phyloP scores from a whole-genome alignment of 2,888 invertebrate genomes.

The Lithophane socia region DNA sequence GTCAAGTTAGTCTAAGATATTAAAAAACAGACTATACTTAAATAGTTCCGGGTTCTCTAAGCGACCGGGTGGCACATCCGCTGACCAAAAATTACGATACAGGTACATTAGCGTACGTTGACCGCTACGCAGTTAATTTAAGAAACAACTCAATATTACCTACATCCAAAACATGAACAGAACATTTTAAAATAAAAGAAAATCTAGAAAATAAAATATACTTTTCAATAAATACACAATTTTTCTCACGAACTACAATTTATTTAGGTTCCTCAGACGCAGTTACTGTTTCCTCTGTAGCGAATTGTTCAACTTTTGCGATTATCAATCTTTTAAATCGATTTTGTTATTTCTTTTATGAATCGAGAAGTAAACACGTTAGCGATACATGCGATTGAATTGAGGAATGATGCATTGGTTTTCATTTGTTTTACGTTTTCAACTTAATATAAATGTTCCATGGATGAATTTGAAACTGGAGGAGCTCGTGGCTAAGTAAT shows the following conservation, averaged over 20 bases:
- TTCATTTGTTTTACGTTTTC: conserved; percentile 3
- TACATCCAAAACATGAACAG: neutral
- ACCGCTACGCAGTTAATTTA: too few relatives aligned
- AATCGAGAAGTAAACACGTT: conserved; percentile 32
- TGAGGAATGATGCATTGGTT: neutral
- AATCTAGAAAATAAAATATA: conserved; percentile 15
- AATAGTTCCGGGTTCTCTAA: too few relatives aligned
- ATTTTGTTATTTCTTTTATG: conserved; percentile 39
- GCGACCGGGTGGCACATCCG: too few relatives aligned
- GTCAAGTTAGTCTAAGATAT: too few relatives aligned
- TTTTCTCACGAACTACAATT: conserved; percentile 35
- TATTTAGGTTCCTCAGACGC: conserved; percentile 25
- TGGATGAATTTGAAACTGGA: neutral
- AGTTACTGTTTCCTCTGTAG: conserved; percentile 39
- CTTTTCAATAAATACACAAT: conserved; percentile 24
- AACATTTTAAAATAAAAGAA: neutral
- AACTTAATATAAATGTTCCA: neutral
- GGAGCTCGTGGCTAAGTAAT: too few relatives aligned
- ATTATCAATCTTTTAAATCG: conserved; percentile 53
- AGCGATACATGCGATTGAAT: conserved; percentile 28
- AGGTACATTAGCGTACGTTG: too few relatives aligned
- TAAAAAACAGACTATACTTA: too few relatives aligned
- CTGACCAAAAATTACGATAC: too few relatives aligned
- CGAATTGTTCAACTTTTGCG: conserved; percentile 37
- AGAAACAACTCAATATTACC: neutral